phyloP scores from a whole-genome alignment of 2,113 vertebrate genomes.

The Drymodes brunneopygia region DNA sequence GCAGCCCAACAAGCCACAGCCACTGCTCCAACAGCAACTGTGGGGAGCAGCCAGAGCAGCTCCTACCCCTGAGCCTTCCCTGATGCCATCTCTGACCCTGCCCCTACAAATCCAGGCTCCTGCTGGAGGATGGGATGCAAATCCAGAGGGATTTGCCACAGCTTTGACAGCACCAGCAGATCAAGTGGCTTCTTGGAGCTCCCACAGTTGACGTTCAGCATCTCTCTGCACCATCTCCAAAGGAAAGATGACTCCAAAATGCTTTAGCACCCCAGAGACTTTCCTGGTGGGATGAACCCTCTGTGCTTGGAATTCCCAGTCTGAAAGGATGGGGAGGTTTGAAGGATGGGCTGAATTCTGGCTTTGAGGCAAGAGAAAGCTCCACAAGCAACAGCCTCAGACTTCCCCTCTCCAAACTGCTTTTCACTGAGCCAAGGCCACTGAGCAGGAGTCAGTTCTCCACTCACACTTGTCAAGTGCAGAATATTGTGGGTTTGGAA shows the following conservation, averaged over 20 bases:
- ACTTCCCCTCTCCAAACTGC: neutral
- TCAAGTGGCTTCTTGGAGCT: neutral
- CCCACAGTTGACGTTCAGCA: neutral
- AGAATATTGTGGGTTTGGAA: neutral
- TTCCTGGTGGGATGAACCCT: neutral
- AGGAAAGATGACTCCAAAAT: neutral
- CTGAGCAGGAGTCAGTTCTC: neutral
- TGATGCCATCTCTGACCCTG: neutral
- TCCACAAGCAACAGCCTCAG: neutral
- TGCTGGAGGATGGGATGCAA: neutral
- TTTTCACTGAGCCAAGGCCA: neutral
- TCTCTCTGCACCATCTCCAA: neutral
- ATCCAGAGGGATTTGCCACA: neutral
- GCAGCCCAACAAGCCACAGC: neutral
- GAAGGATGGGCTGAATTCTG: neutral
- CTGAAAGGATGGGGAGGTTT: neutral
- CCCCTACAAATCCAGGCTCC: neutral
- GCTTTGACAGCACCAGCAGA: neutral
- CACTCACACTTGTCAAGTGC: neutral
- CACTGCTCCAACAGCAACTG: neutral
- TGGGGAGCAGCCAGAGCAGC: neutral
- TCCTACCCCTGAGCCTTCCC: neutral
- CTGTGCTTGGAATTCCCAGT: neutral
- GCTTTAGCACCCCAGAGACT: neutral
- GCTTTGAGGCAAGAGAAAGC: neutral